Percentiles rank a stretch among this genome's conserved stretches.
Evolutionary conservation across 2,888 invertebrate genomes (phyloP).

Genomic region (Ceriagrion tenellum): DNA sequence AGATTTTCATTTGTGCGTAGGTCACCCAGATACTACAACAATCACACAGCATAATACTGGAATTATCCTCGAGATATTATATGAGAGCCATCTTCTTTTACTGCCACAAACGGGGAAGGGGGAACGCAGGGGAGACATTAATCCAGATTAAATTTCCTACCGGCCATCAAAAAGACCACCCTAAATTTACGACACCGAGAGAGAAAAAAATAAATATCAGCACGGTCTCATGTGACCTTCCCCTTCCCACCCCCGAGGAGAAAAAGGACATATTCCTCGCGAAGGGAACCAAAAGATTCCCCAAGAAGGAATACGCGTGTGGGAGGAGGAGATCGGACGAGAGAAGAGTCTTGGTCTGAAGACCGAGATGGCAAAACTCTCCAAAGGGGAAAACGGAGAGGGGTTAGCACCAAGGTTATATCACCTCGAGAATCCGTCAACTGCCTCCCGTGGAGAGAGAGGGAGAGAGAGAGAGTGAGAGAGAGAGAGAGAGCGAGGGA

Average conservation of each 20-base stretch:
- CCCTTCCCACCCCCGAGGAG: not conserved
- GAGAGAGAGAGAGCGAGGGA: not conserved
- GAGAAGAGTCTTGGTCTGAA: not conserved
- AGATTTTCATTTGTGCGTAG: too few relatives aligned
- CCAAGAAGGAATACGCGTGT: not conserved
- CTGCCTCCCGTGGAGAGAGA: not conserved
- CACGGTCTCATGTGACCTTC: not conserved
- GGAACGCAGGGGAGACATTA: not conserved
- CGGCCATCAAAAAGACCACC: not conserved
- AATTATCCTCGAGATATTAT: not conserved
- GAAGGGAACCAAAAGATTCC: not conserved
- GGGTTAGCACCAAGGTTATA: constrained; percentile 1
- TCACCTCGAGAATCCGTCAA: constrained; percentile 36
- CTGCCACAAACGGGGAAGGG: not conserved
- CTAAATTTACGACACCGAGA: not conserved
- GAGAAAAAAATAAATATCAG: constrained; percentile 5
- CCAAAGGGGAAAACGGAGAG: not conserved
- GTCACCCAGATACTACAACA: too few relatives aligned
- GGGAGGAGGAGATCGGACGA: not conserved
- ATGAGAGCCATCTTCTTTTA: not conserved
- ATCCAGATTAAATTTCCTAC: not conserved
- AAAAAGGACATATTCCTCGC: not conserved
- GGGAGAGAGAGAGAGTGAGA: not conserved
- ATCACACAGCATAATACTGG: too few relatives aligned
- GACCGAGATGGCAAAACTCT: constrained; percentile 13